Conservation (phyloP, 1,140 invertebrate species). For the Zaprionus capensis region DNA sequence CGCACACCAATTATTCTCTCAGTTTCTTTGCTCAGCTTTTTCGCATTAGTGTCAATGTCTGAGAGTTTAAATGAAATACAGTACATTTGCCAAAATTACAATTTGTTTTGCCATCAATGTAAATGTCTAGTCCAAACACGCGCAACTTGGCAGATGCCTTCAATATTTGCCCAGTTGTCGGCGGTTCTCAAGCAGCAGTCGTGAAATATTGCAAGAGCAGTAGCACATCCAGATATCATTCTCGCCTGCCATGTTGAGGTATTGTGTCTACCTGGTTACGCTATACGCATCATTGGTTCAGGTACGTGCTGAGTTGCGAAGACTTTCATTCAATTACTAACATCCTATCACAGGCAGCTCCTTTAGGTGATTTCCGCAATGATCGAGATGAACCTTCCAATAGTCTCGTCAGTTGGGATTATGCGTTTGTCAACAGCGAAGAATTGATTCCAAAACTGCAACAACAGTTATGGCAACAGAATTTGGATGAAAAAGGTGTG, state of each 20-base stretch:
- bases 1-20: neutral
- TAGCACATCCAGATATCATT: constrained; percentile 6
- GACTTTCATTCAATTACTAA: neutral
- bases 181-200: neutral
- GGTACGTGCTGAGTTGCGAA: neutral
- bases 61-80: neutral
- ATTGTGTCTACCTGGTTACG: neutral
- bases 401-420: neutral
- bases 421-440: neutral
- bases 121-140: constrained; percentile 26
- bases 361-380: neutral
- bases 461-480: constrained; percentile 17
- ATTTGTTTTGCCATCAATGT: constrained; percentile 20
- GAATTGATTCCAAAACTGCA: constrained; percentile 15
- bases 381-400: neutral
- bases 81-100: neutral
- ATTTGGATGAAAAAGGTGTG: constrained; percentile 39
- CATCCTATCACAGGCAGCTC: neutral
- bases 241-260: constrained; percentile 9
- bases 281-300: constrained; percentile 3
- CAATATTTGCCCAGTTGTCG: constrained; percentile 56
- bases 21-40: constrained; percentile 54
- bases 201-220: neutral
- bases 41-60: constrained; percentile 51
- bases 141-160: neutral